Conservation (phyloP, 2,113 vertebrate species). For the Semicossyphus pulcher region DNA sequence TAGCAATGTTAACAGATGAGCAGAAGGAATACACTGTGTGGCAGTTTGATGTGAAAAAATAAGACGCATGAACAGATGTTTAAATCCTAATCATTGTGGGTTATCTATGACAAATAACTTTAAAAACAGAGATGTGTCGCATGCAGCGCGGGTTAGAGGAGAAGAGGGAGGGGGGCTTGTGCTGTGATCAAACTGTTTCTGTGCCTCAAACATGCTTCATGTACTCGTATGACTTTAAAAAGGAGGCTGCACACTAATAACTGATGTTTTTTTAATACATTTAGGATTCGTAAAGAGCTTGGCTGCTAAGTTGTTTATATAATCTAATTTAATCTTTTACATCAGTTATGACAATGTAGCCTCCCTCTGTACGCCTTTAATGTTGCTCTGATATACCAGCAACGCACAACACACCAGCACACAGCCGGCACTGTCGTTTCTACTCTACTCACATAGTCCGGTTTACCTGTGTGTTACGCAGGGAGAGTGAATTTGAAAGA, state of each 20-base stretch:
- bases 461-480: not conserved
- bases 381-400: not conserved
- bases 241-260: not conserved
- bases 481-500: conserved; percentile 1
- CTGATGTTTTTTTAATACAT: not conserved
- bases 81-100: not conserved
- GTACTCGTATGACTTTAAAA: not conserved
- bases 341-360: not conserved
- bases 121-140: not conserved
- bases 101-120: not conserved
- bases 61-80: not conserved
- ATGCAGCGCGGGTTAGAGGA: not conserved
- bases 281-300: not conserved
- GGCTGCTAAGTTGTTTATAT: conserved; percentile 1
- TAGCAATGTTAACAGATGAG: not conserved
- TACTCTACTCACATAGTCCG: not conserved
- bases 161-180: not conserved
- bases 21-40: not conserved
- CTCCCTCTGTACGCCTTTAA: conserved; percentile 9
- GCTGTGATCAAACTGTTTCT: not conserved
- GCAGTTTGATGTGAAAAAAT: not conserved
- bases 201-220: not conserved
- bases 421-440: not conserved
- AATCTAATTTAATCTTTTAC: not conserved
- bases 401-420: not conserved